Percentiles rank a stretch among this genome's conserved stretches.
Conservation (phyloP, 2,797 vertebrate species). For the Anomalospiza imberbis region DNA sequence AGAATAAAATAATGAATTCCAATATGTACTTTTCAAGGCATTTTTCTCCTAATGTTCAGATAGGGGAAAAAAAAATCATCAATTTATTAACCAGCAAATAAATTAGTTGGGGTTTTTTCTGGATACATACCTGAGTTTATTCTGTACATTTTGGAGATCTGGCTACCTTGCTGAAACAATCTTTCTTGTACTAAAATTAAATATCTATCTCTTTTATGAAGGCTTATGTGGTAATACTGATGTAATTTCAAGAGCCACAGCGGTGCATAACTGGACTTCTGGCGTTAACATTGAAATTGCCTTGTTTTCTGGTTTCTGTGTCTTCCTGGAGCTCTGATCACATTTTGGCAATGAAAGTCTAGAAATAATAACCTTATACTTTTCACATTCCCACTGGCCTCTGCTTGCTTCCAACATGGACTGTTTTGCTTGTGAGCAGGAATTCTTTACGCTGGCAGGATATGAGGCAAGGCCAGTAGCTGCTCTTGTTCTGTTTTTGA, state of each 20-base stretch:
- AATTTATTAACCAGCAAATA: background rate
- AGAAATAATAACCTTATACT: constrained; percentile 54
- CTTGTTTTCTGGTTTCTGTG: constrained; percentile 21
- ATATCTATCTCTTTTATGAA: constrained; percentile 25
- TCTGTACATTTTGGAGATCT: background rate
- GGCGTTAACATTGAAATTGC: constrained; percentile 41
- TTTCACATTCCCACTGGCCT: constrained; percentile 50
- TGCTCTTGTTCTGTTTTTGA: constrained; percentile 22
- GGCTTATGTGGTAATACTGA: constrained; percentile 1
- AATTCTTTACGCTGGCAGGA: constrained; percentile 1
- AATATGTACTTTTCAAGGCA: background rate
- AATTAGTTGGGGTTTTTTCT: background rate
- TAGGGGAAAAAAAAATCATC: background rate
- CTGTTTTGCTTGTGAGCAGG: constrained; percentile 18
- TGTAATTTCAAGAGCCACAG: constrained; percentile 8
- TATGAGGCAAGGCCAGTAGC: constrained; percentile 40
- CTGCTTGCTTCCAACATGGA: constrained; percentile 17
- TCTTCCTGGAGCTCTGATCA: constrained; percentile 54
- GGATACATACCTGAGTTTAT: background rate
- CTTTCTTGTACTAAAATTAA: background rate
- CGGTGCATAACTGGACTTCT: constrained; percentile 7
- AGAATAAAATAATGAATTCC: background rate
- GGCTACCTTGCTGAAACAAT: background rate
- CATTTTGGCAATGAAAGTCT: constrained; percentile 47
- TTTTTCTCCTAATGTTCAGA: background rate